Percentiles rank a stretch among this genome's conserved stretches.
Evolutionary conservation across 1,140 invertebrate species (phyloP).

Genomic region (Lordiphosa stackelbergi): DNA sequence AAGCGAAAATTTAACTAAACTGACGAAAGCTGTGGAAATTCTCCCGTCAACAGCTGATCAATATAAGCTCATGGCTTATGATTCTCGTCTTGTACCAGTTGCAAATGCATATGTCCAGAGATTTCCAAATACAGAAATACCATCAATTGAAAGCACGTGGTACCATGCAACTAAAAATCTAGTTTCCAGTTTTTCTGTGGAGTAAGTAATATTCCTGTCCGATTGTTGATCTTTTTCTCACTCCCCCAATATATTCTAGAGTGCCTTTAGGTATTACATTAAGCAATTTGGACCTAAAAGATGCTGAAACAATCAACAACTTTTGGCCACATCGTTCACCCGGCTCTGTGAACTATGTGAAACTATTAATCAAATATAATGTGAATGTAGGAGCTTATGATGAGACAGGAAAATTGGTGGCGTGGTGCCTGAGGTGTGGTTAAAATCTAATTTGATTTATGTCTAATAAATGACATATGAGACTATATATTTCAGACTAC

Average conservation of each 20-base stretch:
- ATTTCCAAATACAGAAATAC: neutral
- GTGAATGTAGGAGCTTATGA: constrained; percentile 51
- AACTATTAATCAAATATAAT: constrained; percentile 40
- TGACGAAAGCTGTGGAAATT: constrained; percentile 24
- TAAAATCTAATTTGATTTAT: neutral
- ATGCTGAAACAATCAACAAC: constrained; percentile 50
- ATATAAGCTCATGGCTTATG: constrained; percentile 32
- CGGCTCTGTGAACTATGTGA: constrained; percentile 42
- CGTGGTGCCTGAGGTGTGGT: constrained; percentile 58
- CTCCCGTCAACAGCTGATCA: constrained; percentile 9
- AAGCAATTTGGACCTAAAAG: constrained; percentile 10
- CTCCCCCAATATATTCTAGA: neutral
- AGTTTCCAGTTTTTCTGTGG: constrained; percentile 25
- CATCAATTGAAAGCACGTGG: constrained; percentile 14
- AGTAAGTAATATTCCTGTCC: constrained; percentile 29
- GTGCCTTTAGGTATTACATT: constrained; percentile 25
- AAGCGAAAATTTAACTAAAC: constrained; percentile 20
- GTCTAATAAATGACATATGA: neutral
- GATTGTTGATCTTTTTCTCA: neutral
- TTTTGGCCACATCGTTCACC: constrained; percentile 55
- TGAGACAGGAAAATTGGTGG: constrained; percentile 44
- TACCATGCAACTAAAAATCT: constrained; percentile 39
- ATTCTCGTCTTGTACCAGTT: constrained; percentile 22
- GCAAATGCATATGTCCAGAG: constrained; percentile 21
- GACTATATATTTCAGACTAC: constrained; percentile 29